These are phyloP conservation scores for Cottoperca gobio DNA, from an alignment of 2,797 vertebrate species.

Conservation along the genomic window DNA sequence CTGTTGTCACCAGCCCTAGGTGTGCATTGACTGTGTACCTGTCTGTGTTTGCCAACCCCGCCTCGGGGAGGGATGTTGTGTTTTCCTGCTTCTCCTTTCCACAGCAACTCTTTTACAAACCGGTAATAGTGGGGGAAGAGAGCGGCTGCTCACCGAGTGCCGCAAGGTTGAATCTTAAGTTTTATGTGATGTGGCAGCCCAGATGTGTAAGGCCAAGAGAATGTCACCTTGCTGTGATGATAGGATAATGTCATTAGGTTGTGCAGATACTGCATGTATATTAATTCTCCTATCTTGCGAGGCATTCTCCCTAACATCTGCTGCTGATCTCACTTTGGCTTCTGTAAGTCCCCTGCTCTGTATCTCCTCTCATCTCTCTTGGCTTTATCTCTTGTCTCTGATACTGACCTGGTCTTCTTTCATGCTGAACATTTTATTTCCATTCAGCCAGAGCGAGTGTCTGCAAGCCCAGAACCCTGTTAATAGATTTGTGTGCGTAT, in stretches of 20 bases:
- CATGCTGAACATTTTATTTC: slow-evolving; percentile 54
- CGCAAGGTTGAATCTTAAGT: slow-evolving; percentile 63
- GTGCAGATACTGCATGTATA: slow-evolving; percentile 57
- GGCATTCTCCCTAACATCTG: slow-evolving; percentile 62
- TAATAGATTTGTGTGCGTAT: slow-evolving; percentile 47
- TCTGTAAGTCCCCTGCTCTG: slow-evolving; percentile 23
- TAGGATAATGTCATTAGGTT: slow-evolving; percentile 71
- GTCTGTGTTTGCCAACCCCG: slow-evolving; percentile 22
- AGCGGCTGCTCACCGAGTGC: slow-evolving; percentile 14
- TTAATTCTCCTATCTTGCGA: slow-evolving; percentile 51
- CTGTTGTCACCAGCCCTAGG: slow-evolving; percentile 19
- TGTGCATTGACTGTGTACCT: slow-evolving; percentile 27
- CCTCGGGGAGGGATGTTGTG: slow-evolving; percentile 18
- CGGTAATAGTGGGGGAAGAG: slow-evolving; percentile 16
- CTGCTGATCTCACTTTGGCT: slow-evolving; percentile 51
- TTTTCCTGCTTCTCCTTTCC: slow-evolving; percentile 29
- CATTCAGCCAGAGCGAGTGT: slow-evolving; percentile 35
- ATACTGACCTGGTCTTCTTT: slow-evolving; percentile 48
- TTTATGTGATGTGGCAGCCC: slow-evolving; percentile 57
- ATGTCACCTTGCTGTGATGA: slow-evolving; percentile 75
- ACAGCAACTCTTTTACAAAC: slow-evolving; percentile 37
- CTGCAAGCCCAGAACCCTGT: slow-evolving; percentile 36
- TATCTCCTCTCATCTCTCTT: slow-evolving; percentile 35
- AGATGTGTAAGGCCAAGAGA: slow-evolving; percentile 67
- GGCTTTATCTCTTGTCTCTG: slow-evolving; percentile 31